Base-by-base conservation (phyloP, 2,113 vertebrate species). In the Syrrhaptes paradoxus region DNA sequence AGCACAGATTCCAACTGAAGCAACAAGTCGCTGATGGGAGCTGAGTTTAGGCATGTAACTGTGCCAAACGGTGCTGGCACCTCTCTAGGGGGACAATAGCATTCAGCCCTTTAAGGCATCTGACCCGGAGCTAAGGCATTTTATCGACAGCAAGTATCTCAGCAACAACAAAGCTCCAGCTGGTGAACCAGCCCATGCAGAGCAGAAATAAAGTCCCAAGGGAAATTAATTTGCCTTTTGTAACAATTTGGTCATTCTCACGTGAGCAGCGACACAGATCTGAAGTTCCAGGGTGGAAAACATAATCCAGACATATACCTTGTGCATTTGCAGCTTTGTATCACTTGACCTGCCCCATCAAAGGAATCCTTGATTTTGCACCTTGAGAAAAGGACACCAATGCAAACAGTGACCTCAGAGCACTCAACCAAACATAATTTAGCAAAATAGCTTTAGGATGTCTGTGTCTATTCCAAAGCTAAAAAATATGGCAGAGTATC, bases 1-100 rank as follows among this genome's bases (percentile, higher is more conserved):
- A 70, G 46, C 49, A 57, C 29, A 38, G 77, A 59, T 16, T 88
- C 28, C 88, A 93, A 79, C 79, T 93, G 85, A 58, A 93, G 92
- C 62, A 90, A 58, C 82, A 70, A 68, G 75, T 51, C 6, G 1
- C 61, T 63, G 80, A 43, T 58, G 65, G 65, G 76, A 87, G 84
- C 68, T 74, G 93, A 46, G 80, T 48, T 89, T 24, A 46, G 76
- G 61, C 41, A 3, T 43, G 22, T 26, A 58, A 34, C 76, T 20
- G 68, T 54, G 48, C 77, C 91, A 89, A 45, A 55, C 4, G 6
- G 70, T 13, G 2, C 73, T 78, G 80, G 73, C 61, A 84, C 43
- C 73, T 34, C 70, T 29, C 12, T 41, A 16, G 25, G 3, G 6
- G 74, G 70, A 89, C 93, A 92, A 87, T 13, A 91, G 80, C 19